phyloP scores from a whole-genome alignment of 2,888 invertebrate genomes.

The Pegoplata infirma region DNA sequence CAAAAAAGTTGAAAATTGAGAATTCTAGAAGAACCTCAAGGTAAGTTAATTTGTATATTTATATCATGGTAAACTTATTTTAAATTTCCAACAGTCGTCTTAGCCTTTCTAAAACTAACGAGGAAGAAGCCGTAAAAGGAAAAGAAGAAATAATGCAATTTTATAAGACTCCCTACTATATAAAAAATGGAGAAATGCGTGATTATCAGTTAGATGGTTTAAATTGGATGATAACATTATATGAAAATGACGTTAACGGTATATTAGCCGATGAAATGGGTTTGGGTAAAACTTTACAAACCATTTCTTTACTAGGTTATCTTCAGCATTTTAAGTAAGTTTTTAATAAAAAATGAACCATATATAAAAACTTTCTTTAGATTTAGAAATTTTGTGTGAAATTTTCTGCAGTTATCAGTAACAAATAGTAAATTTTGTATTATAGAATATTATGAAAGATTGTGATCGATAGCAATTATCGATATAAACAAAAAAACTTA shows the following conservation, averaged over 20 bases:
- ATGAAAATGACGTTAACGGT: conserved; percentile 99
- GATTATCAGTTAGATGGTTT: conserved; percentile 98
- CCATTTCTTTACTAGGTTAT: conserved; percentile 97
- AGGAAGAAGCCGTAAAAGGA: conserved; percentile 99
- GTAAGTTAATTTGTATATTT: conserved; percentile 34
- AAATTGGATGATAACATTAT: conserved; percentile 99
- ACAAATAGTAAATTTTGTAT: too few species aligned
- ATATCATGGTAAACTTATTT: too few species aligned
- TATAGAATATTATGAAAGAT: too few species aligned
- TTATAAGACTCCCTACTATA: conserved; percentile 93
- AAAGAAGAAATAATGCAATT: conserved; percentile 90
- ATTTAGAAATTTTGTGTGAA: too few species aligned
- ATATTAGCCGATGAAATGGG: conserved; percentile 99
- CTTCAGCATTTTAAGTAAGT: conserved; percentile 91
- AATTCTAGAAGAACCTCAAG: conserved; percentile 67
- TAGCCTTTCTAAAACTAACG: conserved; percentile 98
- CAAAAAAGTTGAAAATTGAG: conserved; percentile 81
- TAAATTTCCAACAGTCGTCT: conserved; percentile 83
- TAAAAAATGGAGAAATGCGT: conserved; percentile 95
- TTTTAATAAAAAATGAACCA: too few species aligned
- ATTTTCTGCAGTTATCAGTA: too few species aligned
- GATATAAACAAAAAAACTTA: too few species aligned
- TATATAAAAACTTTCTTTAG: too few species aligned
- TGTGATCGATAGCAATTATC: too few species aligned
- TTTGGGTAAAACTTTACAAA: conserved; percentile 98